Conservation (phyloP, 1,140 invertebrate genomes). For the Pseudomyrmex cubaensis region DNA sequence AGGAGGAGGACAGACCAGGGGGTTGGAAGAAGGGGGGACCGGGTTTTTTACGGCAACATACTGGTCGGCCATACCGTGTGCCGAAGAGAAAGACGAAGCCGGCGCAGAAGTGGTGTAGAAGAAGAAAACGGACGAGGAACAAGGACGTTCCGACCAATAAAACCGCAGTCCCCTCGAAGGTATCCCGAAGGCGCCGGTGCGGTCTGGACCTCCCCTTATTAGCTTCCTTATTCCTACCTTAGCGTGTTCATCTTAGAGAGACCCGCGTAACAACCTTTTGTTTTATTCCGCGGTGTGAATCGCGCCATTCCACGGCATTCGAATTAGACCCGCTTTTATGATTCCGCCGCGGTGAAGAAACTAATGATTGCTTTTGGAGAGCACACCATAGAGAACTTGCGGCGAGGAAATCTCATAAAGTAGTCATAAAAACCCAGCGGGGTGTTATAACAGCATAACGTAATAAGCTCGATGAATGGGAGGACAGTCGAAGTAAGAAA, state of each 20-base stretch:
- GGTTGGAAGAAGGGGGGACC: slow-evolving; percentile 65
- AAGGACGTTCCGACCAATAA: slow-evolving; percentile 75
- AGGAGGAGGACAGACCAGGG: slow-evolving; percentile 51
- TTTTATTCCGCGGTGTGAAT: slow-evolving; percentile 81
- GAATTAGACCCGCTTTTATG: slow-evolving; percentile 78
- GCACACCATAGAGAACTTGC: neutral
- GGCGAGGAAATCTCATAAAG: slow-evolving; percentile 29
- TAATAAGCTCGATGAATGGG: slow-evolving; percentile 25
- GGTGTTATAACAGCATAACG: slow-evolving; percentile 29
- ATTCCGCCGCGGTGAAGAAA: slow-evolving; percentile 57
- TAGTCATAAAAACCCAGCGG: slow-evolving; percentile 35
- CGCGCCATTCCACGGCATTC: slow-evolving; percentile 78
- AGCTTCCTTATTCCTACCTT: slow-evolving; percentile 69
- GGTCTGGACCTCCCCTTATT: slow-evolving; percentile 76
- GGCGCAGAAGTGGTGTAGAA: slow-evolving; percentile 53
- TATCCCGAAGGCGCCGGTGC: slow-evolving; percentile 74
- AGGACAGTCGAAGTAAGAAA: neutral
- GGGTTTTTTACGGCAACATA: slow-evolving; percentile 82
- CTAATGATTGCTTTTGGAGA: slow-evolving; percentile 38
- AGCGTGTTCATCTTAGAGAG: slow-evolving; percentile 46
- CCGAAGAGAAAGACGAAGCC: slow-evolving; percentile 69
- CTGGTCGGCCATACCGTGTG: slow-evolving; percentile 79
- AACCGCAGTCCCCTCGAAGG: slow-evolving; percentile 72
- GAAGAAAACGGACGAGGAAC: slow-evolving; percentile 59
- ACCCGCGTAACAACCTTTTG: slow-evolving; percentile 78